Evolutionary conservation across 2,888 invertebrate genomes (phyloP).

Genomic region (Rhagophthalmus giganteus): DNA sequence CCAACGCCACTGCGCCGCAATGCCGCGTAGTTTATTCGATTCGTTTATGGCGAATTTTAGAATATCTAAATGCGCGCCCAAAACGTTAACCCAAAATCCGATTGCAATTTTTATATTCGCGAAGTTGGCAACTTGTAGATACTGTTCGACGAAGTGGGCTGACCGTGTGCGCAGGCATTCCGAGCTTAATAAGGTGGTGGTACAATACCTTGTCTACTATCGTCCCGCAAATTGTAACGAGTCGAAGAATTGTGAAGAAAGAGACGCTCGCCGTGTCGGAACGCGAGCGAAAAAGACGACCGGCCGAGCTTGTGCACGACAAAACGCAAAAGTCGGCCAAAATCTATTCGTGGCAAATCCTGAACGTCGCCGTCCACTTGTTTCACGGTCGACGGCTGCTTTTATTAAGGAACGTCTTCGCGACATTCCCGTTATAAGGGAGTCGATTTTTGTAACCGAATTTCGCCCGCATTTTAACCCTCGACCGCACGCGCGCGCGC

Average conservation of each 20-base stretch:
- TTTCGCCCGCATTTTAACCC: too few species aligned
- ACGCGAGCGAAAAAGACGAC: constrained; percentile 10
- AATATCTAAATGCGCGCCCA: background rate
- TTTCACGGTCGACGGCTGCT: constrained; percentile 33
- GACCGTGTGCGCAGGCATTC: constrained; percentile 35
- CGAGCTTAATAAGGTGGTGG: constrained; percentile 41
- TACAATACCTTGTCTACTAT: constrained; percentile 31
- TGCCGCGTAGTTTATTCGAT: too few species aligned
- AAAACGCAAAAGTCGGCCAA: constrained; percentile 17
- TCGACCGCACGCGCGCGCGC: too few species aligned
- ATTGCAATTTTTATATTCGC: constrained; percentile 1
- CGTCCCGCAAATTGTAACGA: constrained; percentile 18
- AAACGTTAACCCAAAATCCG: background rate
- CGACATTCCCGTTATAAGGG: background rate
- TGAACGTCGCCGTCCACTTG: constrained; percentile 26
- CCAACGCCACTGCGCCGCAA: too few species aligned
- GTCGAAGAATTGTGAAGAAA: constrained; percentile 13
- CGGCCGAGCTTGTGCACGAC: constrained; percentile 9
- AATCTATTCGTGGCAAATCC: constrained; percentile 25
- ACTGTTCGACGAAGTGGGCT: constrained; percentile 25
- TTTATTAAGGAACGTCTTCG: constrained; percentile 4
- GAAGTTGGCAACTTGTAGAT: constrained; percentile 2
- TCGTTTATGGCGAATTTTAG: too few species aligned
- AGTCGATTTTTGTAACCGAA: background rate
- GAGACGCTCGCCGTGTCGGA: constrained; percentile 1